Base-by-base conservation (phyloP, 2,888 invertebrate genomes). In the Xestia c-nigrum region DNA sequence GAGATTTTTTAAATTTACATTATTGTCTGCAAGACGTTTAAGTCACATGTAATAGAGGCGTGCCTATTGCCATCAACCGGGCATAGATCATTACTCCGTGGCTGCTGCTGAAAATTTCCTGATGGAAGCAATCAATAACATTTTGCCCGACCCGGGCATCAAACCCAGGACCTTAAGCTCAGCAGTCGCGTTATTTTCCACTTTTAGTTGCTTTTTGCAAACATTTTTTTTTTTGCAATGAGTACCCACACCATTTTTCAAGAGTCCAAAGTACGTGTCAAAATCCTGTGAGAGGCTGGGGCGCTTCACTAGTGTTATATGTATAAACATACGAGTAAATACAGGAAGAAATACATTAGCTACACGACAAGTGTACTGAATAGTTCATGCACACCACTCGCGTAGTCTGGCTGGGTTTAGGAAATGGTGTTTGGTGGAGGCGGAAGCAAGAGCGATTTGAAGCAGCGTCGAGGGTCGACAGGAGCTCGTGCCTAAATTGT, bases 331-430 rank as follows among this genome's bases (percentile, higher is more conserved):
- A 43, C 43, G 6, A 43, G 43, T 43, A 89, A 88, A 88, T 89
- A 89, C 84, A 90, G 86, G 87, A 89, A 90, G 88, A 91, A 91
- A 92, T 90, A 92, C 92, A 92, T 93, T 93, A 93, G 90, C 91
- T 89, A 82, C 89, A 85, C 88, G 91, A 85, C 88, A 85, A 88
- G 88, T 67, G 91, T 88, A 80, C 91, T 93, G 93, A 90, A 92
- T 92, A 93, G 93, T 92, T 92, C 93, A 90, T 93, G 87, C 86
- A 92, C 92, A 91, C 93, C 93, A 89, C 92, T 92, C 89, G 47
- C 73, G 80, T 78, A 81, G 86, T 88, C 87, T 88, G 87, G 76
- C 67, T 72, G 31, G 76, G 78, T 80, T 79, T 76, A 73, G 78
- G 24, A 31, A 50, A 5, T 73, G 78, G 80, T 74, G 5, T 43